Conservation (phyloP, 1,140 invertebrate species). For the Diorhabda carinulata region DNA sequence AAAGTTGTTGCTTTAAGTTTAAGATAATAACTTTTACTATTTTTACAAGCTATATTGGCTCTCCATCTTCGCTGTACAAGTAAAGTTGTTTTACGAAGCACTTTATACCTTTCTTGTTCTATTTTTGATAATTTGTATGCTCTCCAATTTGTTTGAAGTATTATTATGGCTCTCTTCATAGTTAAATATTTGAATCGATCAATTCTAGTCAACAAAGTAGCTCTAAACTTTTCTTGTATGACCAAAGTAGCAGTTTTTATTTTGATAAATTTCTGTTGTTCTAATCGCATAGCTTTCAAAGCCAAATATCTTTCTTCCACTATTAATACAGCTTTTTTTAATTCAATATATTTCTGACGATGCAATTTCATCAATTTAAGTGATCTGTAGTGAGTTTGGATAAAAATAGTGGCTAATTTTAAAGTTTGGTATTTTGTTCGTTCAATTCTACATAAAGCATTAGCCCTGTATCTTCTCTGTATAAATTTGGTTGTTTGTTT, state of each 20-base stretch:
- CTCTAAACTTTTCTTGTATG: slow-evolving; percentile 47
- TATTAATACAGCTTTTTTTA: slow-evolving; percentile 41
- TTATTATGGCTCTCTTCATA: slow-evolving; percentile 34
- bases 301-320: slow-evolving; percentile 40
- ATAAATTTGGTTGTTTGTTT: slow-evolving; percentile 26
- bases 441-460: slow-evolving; percentile 36
- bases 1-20: slow-evolving; percentile 25
- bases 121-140: slow-evolving; percentile 19
- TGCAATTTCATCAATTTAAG: slow-evolving; percentile 42
- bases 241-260: slow-evolving; percentile 32
- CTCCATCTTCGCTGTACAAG: slow-evolving; percentile 41
- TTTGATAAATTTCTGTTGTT: slow-evolving; percentile 18
- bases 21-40: background rate
- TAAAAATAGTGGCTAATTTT: slow-evolving; percentile 40
- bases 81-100: slow-evolving; percentile 26
- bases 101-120: slow-evolving; percentile 21
- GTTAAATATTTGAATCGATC: slow-evolving; percentile 41
- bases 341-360: slow-evolving; percentile 46
- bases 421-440: slow-evolving; percentile 37
- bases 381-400: slow-evolving; percentile 52
- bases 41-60: slow-evolving; percentile 19
- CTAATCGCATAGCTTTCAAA: slow-evolving; percentile 30
- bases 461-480: slow-evolving; percentile 43
- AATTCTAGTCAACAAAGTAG: slow-evolving; percentile 41
- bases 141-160: slow-evolving; percentile 40